Evolutionary conservation across 2,888 invertebrate species (phyloP).

Genomic region (Troglohyphantes excavatus): DNA sequence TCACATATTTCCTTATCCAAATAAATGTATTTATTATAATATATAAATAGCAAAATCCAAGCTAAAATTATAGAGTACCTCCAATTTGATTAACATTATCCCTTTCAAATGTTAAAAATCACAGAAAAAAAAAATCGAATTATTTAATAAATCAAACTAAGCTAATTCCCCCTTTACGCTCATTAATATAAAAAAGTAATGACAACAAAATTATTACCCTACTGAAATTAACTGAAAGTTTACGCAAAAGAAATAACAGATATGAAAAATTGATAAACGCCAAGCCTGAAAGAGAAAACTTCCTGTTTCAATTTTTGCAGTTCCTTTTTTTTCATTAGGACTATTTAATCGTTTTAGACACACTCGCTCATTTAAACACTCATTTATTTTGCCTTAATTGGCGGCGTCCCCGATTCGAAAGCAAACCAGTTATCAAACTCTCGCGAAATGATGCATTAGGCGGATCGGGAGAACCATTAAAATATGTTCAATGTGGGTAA

Average conservation of each 20-base stretch:
- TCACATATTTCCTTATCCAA: no score
- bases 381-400: constrained; percentile 31
- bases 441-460: constrained; percentile 27
- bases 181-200: neutral
- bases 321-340: neutral
- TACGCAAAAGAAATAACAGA: neutral
- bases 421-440: constrained; percentile 19
- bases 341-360: neutral
- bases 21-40: no score
- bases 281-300: neutral
- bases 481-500: neutral
- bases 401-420: constrained; percentile 22
- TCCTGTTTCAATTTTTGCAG: neutral
- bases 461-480: constrained; percentile 27
- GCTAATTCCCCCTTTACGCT: neutral
- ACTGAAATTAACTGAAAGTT: neutral
- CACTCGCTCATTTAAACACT: neutral
- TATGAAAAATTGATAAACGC: neutral
- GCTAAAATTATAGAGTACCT: no score
- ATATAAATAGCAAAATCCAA: no score
- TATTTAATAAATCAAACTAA: neutral
- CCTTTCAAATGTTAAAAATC: neutral
- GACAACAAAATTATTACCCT: neutral
- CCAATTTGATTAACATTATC: neutral
- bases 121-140: neutral